Evolutionary conservation across 64 coral and sea anemone species (phyloP).

Genomic region (Montipora sp.): DNA sequence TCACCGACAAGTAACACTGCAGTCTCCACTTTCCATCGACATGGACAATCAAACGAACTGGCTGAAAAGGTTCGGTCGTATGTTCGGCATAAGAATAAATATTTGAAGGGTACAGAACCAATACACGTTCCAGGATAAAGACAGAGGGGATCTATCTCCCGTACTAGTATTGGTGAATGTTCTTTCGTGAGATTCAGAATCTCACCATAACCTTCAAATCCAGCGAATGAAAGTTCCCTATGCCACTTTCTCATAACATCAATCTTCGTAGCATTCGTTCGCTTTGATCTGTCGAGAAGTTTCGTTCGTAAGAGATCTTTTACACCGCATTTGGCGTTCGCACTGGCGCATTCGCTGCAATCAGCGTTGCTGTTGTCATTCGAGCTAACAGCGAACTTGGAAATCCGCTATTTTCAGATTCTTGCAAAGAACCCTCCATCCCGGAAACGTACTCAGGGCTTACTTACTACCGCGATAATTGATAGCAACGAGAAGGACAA

Average conservation of each 20-base stretch:
- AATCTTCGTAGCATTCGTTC: background rate
- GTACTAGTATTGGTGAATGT: background rate
- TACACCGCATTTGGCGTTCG: background rate
- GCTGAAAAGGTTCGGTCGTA: background rate
- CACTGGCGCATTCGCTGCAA: background rate
- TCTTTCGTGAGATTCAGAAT: background rate
- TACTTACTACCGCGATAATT: too few species aligned
- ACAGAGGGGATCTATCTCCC: background rate
- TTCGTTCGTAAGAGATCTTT: background rate
- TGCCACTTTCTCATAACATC: background rate
- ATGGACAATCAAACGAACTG: background rate
- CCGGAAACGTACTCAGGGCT: too few species aligned
- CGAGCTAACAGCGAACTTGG: too few species aligned
- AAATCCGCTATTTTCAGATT: too few species aligned
- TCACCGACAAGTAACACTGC: background rate
- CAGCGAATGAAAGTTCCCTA: background rate
- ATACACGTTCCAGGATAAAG: background rate
- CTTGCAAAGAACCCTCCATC: too few species aligned
- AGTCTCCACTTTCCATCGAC: background rate
- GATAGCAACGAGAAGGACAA: too few species aligned
- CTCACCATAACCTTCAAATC: background rate
- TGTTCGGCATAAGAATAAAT: background rate
- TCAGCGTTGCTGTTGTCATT: too few species aligned
- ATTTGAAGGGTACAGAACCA: background rate
- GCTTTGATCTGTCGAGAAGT: background rate